A percentile compares a stretch with the other conserved stretches of the same genome.
phyloP scores from a whole-genome alignment of 2,113 vertebrate genomes.

The Corapipo altera region DNA sequence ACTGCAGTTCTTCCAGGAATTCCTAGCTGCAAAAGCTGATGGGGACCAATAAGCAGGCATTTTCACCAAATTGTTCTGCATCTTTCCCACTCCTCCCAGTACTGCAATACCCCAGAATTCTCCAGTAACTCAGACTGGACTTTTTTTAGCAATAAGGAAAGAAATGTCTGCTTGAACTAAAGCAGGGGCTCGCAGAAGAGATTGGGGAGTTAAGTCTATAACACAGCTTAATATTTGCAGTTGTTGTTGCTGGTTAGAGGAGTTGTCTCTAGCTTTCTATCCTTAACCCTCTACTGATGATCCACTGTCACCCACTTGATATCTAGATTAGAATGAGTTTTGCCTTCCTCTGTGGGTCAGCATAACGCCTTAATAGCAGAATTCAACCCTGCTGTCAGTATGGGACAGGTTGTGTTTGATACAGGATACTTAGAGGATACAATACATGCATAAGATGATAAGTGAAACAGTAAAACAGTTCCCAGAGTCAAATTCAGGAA shows the following conservation, averaged over 20 bases:
- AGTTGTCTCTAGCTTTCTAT: neutral
- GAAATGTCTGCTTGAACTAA: neutral
- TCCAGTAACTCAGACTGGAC: neutral
- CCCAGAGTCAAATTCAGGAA: neutral
- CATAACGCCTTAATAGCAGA: neutral
- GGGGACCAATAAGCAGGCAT: neutral
- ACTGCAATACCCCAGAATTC: neutral
- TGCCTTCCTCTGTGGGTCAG: neutral
- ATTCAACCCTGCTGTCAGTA: neutral
- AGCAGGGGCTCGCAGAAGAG: neutral
- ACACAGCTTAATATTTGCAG: neutral
- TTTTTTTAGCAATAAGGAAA: neutral
- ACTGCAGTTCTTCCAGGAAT: neutral
- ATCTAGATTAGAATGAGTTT: neutral
- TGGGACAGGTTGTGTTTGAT: neutral
- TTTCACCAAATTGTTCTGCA: neutral
- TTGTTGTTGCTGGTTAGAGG: neutral
- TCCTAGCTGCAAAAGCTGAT: neutral
- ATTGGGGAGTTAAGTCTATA: neutral
- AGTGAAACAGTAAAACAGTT: neutral
- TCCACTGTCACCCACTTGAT: neutral
- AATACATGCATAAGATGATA: neutral
- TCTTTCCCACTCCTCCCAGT: neutral
- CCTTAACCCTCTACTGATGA: neutral
- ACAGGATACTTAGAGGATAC: neutral